Base-by-base conservation (phyloP, 2,797 vertebrate species). In the Alosa sapidissima region DNA sequence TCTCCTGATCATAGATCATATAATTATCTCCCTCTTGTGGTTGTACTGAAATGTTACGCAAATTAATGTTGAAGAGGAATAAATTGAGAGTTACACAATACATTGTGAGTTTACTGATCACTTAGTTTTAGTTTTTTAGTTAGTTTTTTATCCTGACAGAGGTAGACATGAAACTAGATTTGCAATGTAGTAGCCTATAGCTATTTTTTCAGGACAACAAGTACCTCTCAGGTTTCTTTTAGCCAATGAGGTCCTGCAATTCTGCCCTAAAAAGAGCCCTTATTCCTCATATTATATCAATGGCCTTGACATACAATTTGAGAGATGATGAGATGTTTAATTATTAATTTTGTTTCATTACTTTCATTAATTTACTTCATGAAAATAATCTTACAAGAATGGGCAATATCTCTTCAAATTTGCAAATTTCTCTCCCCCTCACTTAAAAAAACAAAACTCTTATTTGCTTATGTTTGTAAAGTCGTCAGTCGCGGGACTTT, bases 1-100 rank as follows among this genome's bases (percentile, higher is more conserved):
- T 78, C 36, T 7, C 5, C 7, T 4, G 41, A 47, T 78, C 13
- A 24, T 21, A 78, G 41, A 78, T 47, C 41, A 47, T 78, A 45
- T 47, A 78, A 78, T 47, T 45, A 45, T 78, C 72, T 78, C 72
- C 36, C 72, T 47, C 72, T 78, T 47, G 72, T 78, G 72, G 72
- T 47, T 21, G 5, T 19, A 9, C 16, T 78, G 28, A 16, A 14
- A 10, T 36, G 13, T 14, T 41, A 41, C 68, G 36, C 72, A 21
- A 41, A 41, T 41, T 41, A 41, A 78, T 3, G 6, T 5, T 19
- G 16, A 21, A 78, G 7, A 78, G 8, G 1, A 78, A 75, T 75
- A 13, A 75, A 75, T 14, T 75, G 36, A 4, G 10, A 75, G 68
- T 41, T 41, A 75, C 19, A 33, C 13, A 10, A 5, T 54, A 54